Percentiles rank a stretch among this genome's conserved stretches.
Evolutionary conservation across 2,113 vertebrate genomes (phyloP).

Genomic region (Zingel zingel): DNA sequence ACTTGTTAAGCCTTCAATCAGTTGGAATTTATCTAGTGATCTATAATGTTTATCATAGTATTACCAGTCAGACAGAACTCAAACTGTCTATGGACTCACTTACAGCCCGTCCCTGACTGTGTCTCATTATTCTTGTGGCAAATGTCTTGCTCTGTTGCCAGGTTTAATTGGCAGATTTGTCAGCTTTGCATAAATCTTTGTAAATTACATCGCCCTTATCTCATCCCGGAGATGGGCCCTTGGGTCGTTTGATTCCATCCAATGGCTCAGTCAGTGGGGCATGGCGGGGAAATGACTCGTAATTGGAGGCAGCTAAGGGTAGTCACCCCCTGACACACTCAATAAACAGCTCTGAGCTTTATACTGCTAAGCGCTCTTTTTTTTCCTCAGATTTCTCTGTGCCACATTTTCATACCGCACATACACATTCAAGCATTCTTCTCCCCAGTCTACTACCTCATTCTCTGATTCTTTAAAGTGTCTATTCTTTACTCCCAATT

Average conservation of each 20-base stretch:
- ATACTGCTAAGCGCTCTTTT: slow-evolving; percentile 26
- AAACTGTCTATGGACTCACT: slow-evolving; percentile 15
- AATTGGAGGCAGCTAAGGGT: slow-evolving; percentile 77
- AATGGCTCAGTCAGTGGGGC: slow-evolving; percentile 62
- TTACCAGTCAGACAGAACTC: slow-evolving; percentile 22
- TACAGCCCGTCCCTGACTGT: slow-evolving; percentile 5
- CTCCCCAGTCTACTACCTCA: slow-evolving; percentile 10
- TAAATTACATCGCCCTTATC: slow-evolving; percentile 76
- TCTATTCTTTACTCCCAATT: slow-evolving; percentile 51
- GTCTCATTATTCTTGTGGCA: slow-evolving; percentile 50
- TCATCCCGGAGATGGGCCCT: slow-evolving; percentile 62
- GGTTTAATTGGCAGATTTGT: slow-evolving; percentile 79
- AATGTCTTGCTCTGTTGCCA: slow-evolving; percentile 71
- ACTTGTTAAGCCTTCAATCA: slow-evolving; percentile 2
- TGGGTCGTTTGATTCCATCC: slow-evolving; percentile 63
- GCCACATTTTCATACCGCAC: slow-evolving; percentile 36
- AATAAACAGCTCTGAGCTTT: slow-evolving; percentile 72
- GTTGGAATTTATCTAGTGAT: background rate
- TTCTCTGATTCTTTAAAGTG: slow-evolving; percentile 59
- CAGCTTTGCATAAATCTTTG: slow-evolving; percentile 81
- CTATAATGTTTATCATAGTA: background rate
- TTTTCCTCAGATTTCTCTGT: slow-evolving; percentile 15
- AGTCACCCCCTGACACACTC: slow-evolving; percentile 72
- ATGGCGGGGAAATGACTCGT: slow-evolving; percentile 74
- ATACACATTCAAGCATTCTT: slow-evolving; percentile 23